These are phyloP conservation scores for Catharus fuscescens DNA, from an alignment of 2,113 vertebrate species.

Conservation along the genomic window DNA sequence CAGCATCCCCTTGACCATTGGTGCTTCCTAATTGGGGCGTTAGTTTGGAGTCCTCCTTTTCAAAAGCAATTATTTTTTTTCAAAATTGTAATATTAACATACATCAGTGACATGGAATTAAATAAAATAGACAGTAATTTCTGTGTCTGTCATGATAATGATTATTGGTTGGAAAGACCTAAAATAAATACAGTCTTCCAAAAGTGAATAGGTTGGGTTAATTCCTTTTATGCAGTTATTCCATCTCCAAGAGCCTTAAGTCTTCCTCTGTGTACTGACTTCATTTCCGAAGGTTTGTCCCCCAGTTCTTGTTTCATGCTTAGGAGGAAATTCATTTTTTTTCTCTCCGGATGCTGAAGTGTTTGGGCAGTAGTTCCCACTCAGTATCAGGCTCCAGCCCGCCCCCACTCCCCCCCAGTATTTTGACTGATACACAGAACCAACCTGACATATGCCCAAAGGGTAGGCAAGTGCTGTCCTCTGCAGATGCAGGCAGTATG, in stretches of 20 bases:
- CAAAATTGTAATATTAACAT: constrained; percentile 22
- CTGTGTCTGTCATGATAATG: constrained; percentile 38
- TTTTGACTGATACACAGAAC: not conserved
- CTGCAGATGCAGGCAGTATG: not conserved
- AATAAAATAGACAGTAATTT: constrained; percentile 53
- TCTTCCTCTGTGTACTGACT: not conserved
- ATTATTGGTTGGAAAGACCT: constrained; percentile 23
- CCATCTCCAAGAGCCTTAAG: not conserved
- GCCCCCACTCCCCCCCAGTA: not conserved
- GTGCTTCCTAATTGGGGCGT: not conserved
- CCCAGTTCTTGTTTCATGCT: not conserved
- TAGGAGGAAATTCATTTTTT: not conserved
- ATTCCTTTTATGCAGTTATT: not conserved
- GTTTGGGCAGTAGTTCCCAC: not conserved
- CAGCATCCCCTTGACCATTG: not conserved
- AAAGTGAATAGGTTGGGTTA: not conserved
- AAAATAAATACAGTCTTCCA: not conserved
- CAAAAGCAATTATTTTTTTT: not conserved
- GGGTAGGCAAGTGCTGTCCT: not conserved
- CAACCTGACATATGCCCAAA: not conserved
- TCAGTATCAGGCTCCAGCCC: not conserved
- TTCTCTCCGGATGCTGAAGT: not conserved
- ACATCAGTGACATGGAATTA: constrained; percentile 7
- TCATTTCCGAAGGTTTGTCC: constrained; percentile 21
- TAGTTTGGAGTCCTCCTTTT: not conserved